A percentile compares a stretch with the other conserved stretches of the same genome.
Evolutionary conservation across 2,113 vertebrate genomes (phyloP).

Genomic region (Saccopteryx bilineata): DNA sequence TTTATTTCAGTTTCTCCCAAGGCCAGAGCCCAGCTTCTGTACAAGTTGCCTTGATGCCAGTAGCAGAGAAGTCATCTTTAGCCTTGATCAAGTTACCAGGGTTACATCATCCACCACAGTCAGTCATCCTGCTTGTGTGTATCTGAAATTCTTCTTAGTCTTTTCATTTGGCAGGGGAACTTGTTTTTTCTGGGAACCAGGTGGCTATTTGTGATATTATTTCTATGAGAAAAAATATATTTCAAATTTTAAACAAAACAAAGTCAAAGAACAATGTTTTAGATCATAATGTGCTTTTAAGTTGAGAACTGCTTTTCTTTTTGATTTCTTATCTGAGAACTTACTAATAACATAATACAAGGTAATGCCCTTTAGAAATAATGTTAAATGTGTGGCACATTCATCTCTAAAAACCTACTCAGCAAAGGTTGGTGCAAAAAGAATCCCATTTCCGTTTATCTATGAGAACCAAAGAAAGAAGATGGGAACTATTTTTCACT

Average conservation of each 20-base stretch:
- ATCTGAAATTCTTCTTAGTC: constrained; percentile 77
- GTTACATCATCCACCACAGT: constrained; percentile 87
- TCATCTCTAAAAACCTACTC: constrained; percentile 55
- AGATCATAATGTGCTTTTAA: not conserved
- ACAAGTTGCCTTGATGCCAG: constrained; percentile 96
- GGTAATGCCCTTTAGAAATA: constrained; percentile 35
- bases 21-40: constrained; percentile 96
- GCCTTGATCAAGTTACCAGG: constrained; percentile 94
- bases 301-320: constrained; percentile 6
- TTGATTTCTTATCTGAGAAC: not conserved
- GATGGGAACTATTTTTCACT: constrained; percentile 62
- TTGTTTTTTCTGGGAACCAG: constrained; percentile 89
- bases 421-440: constrained; percentile 47
- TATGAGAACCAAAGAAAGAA: constrained; percentile 60
- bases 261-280: not conserved
- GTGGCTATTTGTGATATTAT: not conserved
- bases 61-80: constrained; percentile 94
- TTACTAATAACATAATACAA: constrained; percentile 32
- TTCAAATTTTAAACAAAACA: constrained; percentile 38
- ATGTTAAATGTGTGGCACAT: not conserved
- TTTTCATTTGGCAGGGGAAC: constrained; percentile 90
- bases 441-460: constrained; percentile 33
- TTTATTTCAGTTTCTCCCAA: constrained; percentile 95
- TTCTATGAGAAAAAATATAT: not conserved
- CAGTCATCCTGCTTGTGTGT: constrained; percentile 91